Evolutionary conservation across 2,113 vertebrate species (phyloP).

Genomic region (Bos taurus): ARS-UCD2.0 NC_037336.1:89717001-89717500

Average conservation of each 20-base stretch:
- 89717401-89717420: conserved; percentile 94
- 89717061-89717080: background rate
- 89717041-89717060: background rate
- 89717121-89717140: background rate
- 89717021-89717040: background rate
- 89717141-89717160: background rate
- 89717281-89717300: background rate
- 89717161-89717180: background rate
- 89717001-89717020: background rate
- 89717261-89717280: background rate
- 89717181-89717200: background rate
- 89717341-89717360: conserved; percentile 61
- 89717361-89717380: conserved; percentile 94
- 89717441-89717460: conserved; percentile 94
- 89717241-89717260: background rate
- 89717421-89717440: conserved; percentile 92
- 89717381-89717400: conserved; percentile 94
- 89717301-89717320: conserved; percentile 21
- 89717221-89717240: background rate
- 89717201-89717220: background rate
- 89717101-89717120: background rate
- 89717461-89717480: conserved; percentile 86
- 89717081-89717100: background rate
- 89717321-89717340: background rate
- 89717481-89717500: background rate